Base-by-base conservation (phyloP, 1,140 invertebrate species). In the Drosophila ironensis region DNA sequence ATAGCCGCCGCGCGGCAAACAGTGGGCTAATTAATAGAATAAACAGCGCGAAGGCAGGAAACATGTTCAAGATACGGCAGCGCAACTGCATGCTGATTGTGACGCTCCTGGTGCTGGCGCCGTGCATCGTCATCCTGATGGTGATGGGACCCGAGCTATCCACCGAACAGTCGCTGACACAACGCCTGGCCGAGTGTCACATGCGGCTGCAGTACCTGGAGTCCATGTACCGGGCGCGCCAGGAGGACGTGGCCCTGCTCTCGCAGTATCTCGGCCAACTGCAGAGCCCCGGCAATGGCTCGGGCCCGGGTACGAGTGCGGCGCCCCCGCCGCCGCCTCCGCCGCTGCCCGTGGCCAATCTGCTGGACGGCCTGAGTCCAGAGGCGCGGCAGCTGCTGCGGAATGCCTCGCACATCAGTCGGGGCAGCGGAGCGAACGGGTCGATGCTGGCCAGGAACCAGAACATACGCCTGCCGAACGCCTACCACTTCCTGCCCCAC, bases 401-500 rank as follows among this genome's bases (percentile, higher is more conserved):
- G 50, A 92, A 92, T 68, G 91, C 88, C 2, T 80, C 88, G 19
- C 86, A 86, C 30, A 53, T 59, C 22, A 27, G 52, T 0, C 48
- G 30, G 25, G 24, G 37, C 2, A 40, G 48, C 0, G 52, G 52
- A 0, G 25, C 45, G 0, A 25, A 81, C 41, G 78, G 71, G 6
- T 81, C 56, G n/a, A n/a, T n/a, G 28, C 30, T 72, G 59, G 50
- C 80, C 9, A 46, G 72, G 19, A 56, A 37, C n/a, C 81, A 76
- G 24, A 90, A 89, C 64, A 89, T 95, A 6, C 92, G 93, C 40
- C 90, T 96, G 38, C 96, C 96, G 7, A 95, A 95, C 47, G 93
- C 96, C 44, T 97, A 95, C 90, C 94, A 96, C 77, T 97, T 97
- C 81, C 91, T 98, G 40, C 97, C 97, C 1, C 96, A 98, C 91